Conservation (phyloP, 2,797 vertebrate genomes). For the Caiman crocodilus region DNA sequence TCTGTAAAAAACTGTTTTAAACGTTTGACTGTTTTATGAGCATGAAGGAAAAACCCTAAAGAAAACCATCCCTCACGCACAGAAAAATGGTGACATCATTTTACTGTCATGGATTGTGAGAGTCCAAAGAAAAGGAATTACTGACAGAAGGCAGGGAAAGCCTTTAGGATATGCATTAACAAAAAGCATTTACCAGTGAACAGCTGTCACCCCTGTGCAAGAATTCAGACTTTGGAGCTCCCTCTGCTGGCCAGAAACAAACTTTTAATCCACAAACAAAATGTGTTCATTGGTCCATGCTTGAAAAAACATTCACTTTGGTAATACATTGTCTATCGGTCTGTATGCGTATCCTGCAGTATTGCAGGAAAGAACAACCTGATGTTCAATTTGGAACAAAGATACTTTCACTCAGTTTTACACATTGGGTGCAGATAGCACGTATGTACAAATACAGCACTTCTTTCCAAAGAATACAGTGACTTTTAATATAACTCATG, state of each 20-base stretch:
- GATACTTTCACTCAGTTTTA: neutral
- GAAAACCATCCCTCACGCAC: neutral
- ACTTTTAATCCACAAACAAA: neutral
- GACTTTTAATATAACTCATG: no score
- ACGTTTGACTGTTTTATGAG: neutral
- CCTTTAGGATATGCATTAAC: constrained; percentile 21
- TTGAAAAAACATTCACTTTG: rapidly evolving
- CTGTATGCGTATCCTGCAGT: neutral
- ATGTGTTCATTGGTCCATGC: no score
- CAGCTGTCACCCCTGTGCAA: neutral
- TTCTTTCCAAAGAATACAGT: neutral
- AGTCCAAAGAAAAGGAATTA: constrained; percentile 11
- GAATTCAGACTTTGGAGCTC: constrained; percentile 44
- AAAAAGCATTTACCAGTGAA: constrained; percentile 22
- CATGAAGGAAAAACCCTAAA: neutral
- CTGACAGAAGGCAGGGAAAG: constrained; percentile 37
- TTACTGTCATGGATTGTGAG: neutral
- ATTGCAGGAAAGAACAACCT: neutral
- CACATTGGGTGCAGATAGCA: neutral
- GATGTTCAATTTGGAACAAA: no score
- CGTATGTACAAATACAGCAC: neutral
- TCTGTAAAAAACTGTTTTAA: neutral
- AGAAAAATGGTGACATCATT: neutral
- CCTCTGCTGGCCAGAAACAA: constrained; percentile 70
- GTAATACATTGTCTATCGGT: neutral